Evolutionary conservation across 2,888 invertebrate genomes (phyloP), one percentile per base, ranked within the genome.

Genomic region (Caradrina kadenii): DNA sequence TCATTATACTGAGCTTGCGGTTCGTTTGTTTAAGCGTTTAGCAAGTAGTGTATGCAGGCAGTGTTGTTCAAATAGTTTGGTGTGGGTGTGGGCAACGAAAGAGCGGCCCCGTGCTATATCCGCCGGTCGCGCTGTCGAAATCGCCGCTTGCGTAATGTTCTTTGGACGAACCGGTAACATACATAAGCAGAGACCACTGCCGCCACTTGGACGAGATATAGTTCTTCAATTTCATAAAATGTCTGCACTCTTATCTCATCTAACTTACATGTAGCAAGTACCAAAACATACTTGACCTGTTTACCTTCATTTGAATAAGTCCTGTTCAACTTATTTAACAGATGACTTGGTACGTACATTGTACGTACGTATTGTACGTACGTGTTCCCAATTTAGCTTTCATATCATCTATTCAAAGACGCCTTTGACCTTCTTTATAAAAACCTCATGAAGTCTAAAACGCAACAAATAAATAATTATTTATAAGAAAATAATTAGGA

Each of bases 91-190:
- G 89, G 87, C 92, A 87, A 86, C 89, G 92, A 93, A 93, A 92
- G 91, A 93, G 85, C 90, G 95, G 91, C 95, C 95, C 95, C 93
- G 95, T 94, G 93, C 95, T 89, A 94, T 95, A 94, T 95, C 93
- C 90, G 88, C 83, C 82, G 88, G 87, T 85, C 88, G 88, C 88
- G 84, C 89, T 94, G 93, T 93, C 87, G 95, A 93, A 95, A 95
- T 91, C 86, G 86, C 82, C 88, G 87, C 89, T 94, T 94, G 89
- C 93, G 92, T 91, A 94, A 94, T 88, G 81, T 86, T 90, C 91
- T 93, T 92, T 88, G 88, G 91, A 92, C 91, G 89, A 89, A 90
- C 91, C 90, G 90, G 90, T 91, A 91, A 90, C 89, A 89, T 76
- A 90, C 88, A 87, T 87, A 83, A 85, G 85, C 84, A 87, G 86